A percentile compares a stretch with the other conserved stretches of the same genome.
These are phyloP conservation scores for Linnaemya tessellans DNA, from an alignment of 2,888 invertebrate genomes.

Conservation along the genomic window DNA sequence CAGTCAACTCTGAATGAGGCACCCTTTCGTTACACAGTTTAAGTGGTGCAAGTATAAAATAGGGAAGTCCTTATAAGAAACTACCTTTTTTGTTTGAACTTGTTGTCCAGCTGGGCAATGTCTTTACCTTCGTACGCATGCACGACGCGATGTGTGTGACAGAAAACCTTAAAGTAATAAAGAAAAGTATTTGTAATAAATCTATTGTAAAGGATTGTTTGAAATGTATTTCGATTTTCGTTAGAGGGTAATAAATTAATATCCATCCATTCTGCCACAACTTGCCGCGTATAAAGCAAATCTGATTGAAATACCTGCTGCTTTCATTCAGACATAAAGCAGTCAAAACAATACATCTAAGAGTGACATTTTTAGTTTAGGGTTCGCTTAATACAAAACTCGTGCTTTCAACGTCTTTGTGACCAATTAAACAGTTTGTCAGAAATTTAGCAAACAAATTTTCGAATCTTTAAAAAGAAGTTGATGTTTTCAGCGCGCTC, in stretches of 20 bases:
- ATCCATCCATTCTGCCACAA: neutral
- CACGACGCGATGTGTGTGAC: conserved; percentile 8
- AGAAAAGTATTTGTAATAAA: conserved; percentile 13
- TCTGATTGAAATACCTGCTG: conserved; percentile 62
- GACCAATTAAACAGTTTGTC: neutral
- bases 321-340: conserved; percentile 39
- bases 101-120: conserved; percentile 65
- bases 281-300: conserved; percentile 1
- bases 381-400: conserved; percentile 29
- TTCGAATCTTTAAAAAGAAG: neutral
- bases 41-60: conserved; percentile 27
- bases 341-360: conserved; percentile 14
- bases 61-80: conserved; percentile 58
- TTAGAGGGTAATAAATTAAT: conserved; percentile 53
- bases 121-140: neutral
- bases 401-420: conserved; percentile 37
- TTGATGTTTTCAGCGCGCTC: conserved; percentile 15
- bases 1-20: conserved; percentile 50
- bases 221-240: conserved; percentile 32
- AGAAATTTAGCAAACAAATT: neutral
- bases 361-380: conserved; percentile 47
- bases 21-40: conserved; percentile 60
- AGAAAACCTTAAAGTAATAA: conserved; percentile 13
- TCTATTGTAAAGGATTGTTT: conserved; percentile 40
- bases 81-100: conserved; percentile 1